These are phyloP conservation scores for Drosophila elegans DNA, from an alignment of 1,140 invertebrate genomes.

Conservation along the genomic window DNA sequence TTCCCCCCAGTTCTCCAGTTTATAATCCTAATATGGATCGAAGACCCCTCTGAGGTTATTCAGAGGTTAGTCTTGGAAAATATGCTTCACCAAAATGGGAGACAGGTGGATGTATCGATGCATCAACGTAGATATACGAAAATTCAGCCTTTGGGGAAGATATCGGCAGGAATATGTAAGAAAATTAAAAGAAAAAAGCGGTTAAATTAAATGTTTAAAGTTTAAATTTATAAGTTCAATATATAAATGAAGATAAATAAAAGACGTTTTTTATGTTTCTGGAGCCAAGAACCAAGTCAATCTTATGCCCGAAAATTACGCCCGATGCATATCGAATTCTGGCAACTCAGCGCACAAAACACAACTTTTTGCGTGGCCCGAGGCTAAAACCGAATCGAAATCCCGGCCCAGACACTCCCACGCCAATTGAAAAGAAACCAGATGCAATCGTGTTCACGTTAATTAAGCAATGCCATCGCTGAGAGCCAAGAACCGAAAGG, in stretches of 20 bases:
- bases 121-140: neutral
- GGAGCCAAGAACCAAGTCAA: no score
- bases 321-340: neutral
- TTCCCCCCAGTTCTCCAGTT: neutral
- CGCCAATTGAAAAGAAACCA: conserved; percentile 19
- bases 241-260: no score
- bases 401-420: conserved; percentile 11
- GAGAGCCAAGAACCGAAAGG: conserved; percentile 3
- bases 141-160: neutral
- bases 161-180: neutral
- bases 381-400: conserved; percentile 7
- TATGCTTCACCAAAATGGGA: neutral
- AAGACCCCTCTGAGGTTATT: conserved; percentile 9
- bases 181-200: no score
- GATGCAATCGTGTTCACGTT: conserved; percentile 49
- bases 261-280: no score
- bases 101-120: conserved; percentile 20
- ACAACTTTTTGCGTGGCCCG: neutral
- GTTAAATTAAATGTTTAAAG: no score
- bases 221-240: no score
- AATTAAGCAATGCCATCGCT: conserved; percentile 45
- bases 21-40: conserved; percentile 17
- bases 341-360: conserved; percentile 2
- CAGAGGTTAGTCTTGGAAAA: conserved; percentile 12
- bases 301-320: neutral